A percentile compares a stretch with the other conserved stretches of the same genome.
Evolutionary conservation across 2,888 invertebrate genomes (phyloP).

Genomic region (Dryobota labecula): DNA sequence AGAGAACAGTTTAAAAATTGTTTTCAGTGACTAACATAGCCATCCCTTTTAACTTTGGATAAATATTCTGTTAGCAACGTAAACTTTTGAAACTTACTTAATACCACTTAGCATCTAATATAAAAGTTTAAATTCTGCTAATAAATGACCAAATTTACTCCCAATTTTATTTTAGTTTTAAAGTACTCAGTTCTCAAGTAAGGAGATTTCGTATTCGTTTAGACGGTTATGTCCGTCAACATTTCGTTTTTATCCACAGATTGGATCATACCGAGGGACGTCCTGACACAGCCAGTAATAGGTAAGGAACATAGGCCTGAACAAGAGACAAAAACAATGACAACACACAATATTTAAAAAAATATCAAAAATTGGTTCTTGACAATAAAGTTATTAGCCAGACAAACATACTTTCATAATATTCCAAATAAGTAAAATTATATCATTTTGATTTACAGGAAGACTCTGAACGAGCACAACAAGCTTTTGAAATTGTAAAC

Average conservation of each 20-base stretch:
- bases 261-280: slow-evolving; percentile 80
- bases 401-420: slow-evolving; percentile 31
- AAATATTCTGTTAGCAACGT: slow-evolving; percentile 3
- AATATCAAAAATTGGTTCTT: slow-evolving; percentile 41
- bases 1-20: slow-evolving; percentile 60
- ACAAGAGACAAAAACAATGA: slow-evolving; percentile 42
- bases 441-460: slow-evolving; percentile 91
- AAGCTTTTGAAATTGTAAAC: slow-evolving; percentile 97
- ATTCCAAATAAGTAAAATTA: slow-evolving; percentile 36
- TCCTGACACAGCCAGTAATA: slow-evolving; percentile 76
- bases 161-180: slow-evolving; percentile 17
- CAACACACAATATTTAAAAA: slow-evolving; percentile 21
- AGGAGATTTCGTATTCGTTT: slow-evolving; percentile 75
- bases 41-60: slow-evolving; percentile 16
- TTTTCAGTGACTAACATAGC: slow-evolving; percentile 35
- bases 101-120: slow-evolving; percentile 5
- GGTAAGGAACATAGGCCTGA: slow-evolving; percentile 81
- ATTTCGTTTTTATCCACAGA: slow-evolving; percentile 90
- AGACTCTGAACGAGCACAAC: slow-evolving; percentile 98
- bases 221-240: slow-evolving; percentile 90
- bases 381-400: slow-evolving; percentile 52
- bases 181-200: slow-evolving; percentile 50
- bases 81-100: slow-evolving; percentile 22
- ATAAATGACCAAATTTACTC: slow-evolving; percentile 28
- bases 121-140: slow-evolving; percentile 12